phyloP scores from a whole-genome alignment of 2,113 vertebrate species.

The Pipra filicauda region DNA sequence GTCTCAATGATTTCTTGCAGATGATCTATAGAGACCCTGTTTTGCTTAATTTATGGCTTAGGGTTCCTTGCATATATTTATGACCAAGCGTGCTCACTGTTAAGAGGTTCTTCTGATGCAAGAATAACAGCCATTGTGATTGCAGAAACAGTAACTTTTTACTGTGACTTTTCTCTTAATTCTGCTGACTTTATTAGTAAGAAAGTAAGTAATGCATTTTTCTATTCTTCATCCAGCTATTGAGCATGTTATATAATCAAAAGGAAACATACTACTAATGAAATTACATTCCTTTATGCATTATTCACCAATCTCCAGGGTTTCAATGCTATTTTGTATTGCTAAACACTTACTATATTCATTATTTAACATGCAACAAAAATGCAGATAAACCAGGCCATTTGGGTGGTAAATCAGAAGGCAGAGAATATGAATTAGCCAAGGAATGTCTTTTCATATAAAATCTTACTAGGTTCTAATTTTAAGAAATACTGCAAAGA shows the following conservation, averaged over 20 bases:
- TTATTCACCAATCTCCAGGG: conserved; percentile 44
- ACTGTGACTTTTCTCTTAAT: background rate
- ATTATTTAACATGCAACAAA: conserved; percentile 43
- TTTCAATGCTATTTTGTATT: conserved; percentile 31
- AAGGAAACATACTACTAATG: background rate
- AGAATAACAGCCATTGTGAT: background rate
- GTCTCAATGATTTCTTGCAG: background rate
- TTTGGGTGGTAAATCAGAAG: conserved; percentile 35
- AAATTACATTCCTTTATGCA: conserved; percentile 52
- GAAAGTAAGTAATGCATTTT: background rate
- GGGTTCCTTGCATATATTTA: background rate
- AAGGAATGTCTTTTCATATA: background rate
- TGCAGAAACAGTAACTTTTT: background rate
- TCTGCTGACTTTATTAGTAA: background rate
- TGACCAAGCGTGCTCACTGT: background rate
- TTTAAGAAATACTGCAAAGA: background rate
- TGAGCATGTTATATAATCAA: background rate
- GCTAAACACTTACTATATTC: conserved; percentile 13
- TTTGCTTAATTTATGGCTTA: background rate
- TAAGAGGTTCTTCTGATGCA: background rate
- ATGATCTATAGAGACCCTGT: background rate
- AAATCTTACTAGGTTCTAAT: background rate
- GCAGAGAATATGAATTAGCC: background rate
- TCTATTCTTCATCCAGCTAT: conserved; percentile 1
- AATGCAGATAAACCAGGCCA: conserved; percentile 16